These are phyloP conservation scores for Manis pentadactyla DNA, from an alignment of 2,797 vertebrate genomes.

Conservation along the genomic window DNA sequence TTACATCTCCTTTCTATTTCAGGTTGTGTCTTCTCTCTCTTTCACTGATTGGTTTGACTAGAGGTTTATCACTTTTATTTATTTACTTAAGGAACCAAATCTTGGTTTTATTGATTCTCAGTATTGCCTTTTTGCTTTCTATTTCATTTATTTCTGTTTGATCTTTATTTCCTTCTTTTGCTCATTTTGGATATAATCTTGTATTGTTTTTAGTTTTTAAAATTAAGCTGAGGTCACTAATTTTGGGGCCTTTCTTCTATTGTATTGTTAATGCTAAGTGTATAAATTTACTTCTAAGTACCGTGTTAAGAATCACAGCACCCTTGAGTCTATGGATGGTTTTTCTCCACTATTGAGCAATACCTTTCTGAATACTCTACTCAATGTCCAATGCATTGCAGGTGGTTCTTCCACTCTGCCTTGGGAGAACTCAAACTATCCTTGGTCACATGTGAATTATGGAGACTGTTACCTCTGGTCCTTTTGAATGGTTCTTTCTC, in stretches of 20 bases:
- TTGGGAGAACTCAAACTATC: background rate
- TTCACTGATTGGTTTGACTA: background rate
- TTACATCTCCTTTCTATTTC: background rate
- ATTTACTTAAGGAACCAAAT: background rate
- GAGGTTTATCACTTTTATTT: background rate
- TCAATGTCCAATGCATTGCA: background rate
- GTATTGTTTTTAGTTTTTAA: background rate
- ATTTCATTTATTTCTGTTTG: background rate
- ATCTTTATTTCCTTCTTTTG: background rate
- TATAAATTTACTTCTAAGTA: background rate
- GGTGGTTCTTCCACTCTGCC: background rate
- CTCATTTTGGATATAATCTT: background rate
- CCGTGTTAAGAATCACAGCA: background rate
- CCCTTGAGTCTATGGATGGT: background rate
- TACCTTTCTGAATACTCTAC: background rate
- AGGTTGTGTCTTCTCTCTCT: background rate
- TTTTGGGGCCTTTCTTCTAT: background rate
- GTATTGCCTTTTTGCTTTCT: background rate
- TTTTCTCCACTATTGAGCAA: background rate
- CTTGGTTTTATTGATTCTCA: background rate
- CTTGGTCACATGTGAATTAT: background rate
- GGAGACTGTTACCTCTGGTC: background rate
- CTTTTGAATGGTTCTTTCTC: background rate
- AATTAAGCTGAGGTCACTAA: background rate
- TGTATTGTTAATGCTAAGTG: background rate